Percentiles rank a stretch among this genome's conserved stretches.
Conservation (phyloP, 2,888 invertebrate genomes). For the Trypoxylon attenuatum region DNA sequence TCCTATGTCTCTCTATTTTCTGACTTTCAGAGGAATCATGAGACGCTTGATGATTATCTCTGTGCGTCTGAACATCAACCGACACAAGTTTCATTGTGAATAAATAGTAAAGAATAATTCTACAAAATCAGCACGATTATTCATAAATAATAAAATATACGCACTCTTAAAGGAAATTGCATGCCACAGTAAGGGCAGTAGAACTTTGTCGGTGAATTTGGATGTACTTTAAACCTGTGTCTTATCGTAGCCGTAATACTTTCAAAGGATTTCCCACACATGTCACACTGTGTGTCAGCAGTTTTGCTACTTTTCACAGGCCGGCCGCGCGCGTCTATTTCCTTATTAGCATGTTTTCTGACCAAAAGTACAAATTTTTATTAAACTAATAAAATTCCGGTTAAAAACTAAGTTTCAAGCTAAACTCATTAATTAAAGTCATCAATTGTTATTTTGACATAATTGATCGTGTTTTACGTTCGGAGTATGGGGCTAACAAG, state of each 20-base stretch:
- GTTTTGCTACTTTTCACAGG: constrained; percentile 61
- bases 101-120: constrained; percentile 10
- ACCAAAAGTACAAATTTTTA: constrained; percentile 31
- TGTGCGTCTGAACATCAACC: constrained; percentile 76
- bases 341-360: constrained; percentile 81
- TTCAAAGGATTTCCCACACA: constrained; percentile 78
- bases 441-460: no score
- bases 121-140: not conserved
- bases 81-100: no score
- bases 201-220: constrained; percentile 79
- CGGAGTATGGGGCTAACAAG: no score
- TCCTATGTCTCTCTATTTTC: constrained; percentile 57
- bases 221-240: constrained; percentile 82
- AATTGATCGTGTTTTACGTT: no score
- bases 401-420: not conserved
- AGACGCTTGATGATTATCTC: constrained; percentile 78
- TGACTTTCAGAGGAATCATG: constrained; percentile 72
- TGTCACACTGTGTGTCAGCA: constrained; percentile 77
- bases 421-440: not conserved
- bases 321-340: constrained; percentile 76
- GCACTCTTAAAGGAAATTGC: constrained; percentile 81
- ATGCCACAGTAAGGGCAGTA: constrained; percentile 83
- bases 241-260: constrained; percentile 80
- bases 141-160: not conserved
- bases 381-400: constrained; percentile 12